Percentiles rank a stretch among this genome's conserved stretches.
These are phyloP conservation scores for Heliconius aoede DNA, from an alignment of 2,888 invertebrate species.

Conservation along the genomic window DNA sequence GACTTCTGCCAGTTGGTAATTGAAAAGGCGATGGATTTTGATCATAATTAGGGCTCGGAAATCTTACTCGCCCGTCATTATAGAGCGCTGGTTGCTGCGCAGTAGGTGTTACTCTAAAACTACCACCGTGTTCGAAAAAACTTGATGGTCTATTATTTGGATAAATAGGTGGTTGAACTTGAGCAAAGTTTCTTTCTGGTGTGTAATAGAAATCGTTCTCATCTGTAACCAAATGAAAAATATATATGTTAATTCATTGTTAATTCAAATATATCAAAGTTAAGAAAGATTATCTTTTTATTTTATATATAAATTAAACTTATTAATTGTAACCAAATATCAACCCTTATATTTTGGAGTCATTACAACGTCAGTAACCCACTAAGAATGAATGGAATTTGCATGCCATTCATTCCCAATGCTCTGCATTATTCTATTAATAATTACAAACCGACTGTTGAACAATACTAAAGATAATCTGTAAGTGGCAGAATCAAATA, in stretches of 20 bases:
- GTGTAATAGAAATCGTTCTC: conserved; percentile 77
- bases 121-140: conserved; percentile 72
- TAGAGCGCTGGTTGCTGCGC: conserved; percentile 65
- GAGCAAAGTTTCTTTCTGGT: conserved; percentile 81
- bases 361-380: background rate
- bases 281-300: background rate
- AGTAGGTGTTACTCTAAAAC: conserved; percentile 65
- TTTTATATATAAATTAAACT: too few relatives aligned
- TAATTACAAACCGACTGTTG: background rate
- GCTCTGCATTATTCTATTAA: background rate
- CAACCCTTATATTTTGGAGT: too few relatives aligned
- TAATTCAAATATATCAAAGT: background rate
- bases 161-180: conserved; percentile 79
- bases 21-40: conserved; percentile 81
- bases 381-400: background rate
- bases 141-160: conserved; percentile 70
- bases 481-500: background rate
- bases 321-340: background rate
- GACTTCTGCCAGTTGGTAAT: conserved; percentile 78
- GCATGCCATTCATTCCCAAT: too few relatives aligned
- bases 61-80: conserved; percentile 69
- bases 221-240: conserved; percentile 69
- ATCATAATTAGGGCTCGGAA: conserved; percentile 78
- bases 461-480: background rate
- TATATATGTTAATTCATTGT: background rate